These are phyloP conservation scores for Caloenas nicobarica DNA, from an alignment of 2,113 vertebrate genomes.

Conservation along the genomic window DNA sequence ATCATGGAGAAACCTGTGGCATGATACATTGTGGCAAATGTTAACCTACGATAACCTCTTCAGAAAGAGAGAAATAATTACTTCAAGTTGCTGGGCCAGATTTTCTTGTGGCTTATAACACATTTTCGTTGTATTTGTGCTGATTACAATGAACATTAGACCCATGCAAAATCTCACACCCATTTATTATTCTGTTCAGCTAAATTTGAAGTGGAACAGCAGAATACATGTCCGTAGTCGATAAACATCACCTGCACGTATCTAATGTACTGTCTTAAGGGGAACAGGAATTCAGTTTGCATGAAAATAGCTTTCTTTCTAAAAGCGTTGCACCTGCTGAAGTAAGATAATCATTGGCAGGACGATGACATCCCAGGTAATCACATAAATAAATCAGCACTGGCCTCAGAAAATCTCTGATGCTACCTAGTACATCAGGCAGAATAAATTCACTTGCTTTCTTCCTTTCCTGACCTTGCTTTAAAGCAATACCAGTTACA, in stretches of 20 bases:
- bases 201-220: not conserved
- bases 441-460: not conserved
- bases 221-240: not conserved
- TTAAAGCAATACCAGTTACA: not conserved
- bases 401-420: conserved; percentile 22
- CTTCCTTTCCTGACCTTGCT: not conserved
- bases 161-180: not conserved
- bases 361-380: not conserved
- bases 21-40: not conserved
- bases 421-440: not conserved
- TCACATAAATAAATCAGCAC: conserved; percentile 49
- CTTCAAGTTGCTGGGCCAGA: not conserved
- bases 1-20: not conserved
- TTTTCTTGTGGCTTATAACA: not conserved
- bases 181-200: not conserved
- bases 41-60: not conserved
- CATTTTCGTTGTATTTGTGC: not conserved
- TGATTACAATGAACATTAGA: not conserved
- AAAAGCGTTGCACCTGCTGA: not conserved
- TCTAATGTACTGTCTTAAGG: not conserved
- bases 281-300: not conserved
- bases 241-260: not conserved
- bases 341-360: conserved; percentile 7
- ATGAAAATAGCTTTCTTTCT: conserved; percentile 14
- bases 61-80: not conserved